These are phyloP conservation scores for Drosophila testacea DNA, from an alignment of 2,888 invertebrate genomes.

Conservation along the genomic window DNA sequence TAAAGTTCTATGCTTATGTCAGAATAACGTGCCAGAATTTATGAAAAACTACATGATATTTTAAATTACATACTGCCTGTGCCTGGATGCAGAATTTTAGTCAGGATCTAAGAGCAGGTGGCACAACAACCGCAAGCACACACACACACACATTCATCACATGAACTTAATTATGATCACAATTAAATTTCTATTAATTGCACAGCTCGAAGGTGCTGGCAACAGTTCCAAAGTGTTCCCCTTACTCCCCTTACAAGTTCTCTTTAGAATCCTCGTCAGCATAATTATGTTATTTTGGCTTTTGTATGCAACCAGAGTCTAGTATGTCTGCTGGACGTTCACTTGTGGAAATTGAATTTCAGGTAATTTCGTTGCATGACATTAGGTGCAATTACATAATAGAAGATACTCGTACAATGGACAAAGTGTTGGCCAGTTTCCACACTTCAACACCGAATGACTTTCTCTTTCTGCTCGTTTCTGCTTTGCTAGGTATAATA, in stretches of 20 bases:
- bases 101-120: conserved; percentile 19
- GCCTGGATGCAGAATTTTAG: background rate
- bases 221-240: background rate
- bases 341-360: conserved; percentile 71
- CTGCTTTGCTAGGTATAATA: background rate
- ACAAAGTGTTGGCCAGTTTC: conserved; percentile 53
- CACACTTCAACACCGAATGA: conserved; percentile 22
- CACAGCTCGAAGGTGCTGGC: conserved; percentile 38
- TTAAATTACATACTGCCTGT: background rate
- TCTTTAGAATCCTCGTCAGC: conserved; percentile 18
- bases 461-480: background rate
- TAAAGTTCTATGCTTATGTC: background rate
- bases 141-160: conserved; percentile 6
- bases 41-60: background rate
- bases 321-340: conserved; percentile 25
- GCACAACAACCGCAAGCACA: conserved; percentile 22
- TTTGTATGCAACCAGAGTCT: conserved; percentile 48
- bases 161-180: conserved; percentile 59
- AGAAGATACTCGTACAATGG: conserved; percentile 28
- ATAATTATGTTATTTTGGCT: conserved; percentile 69
- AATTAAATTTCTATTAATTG: conserved; percentile 74
- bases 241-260: background rate
- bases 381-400: conserved; percentile 74
- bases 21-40: background rate
- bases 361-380: conserved; percentile 73